Conservation (phyloP, 2,113 vertebrate species). For the Eulacestoma nigropectus region DNA sequence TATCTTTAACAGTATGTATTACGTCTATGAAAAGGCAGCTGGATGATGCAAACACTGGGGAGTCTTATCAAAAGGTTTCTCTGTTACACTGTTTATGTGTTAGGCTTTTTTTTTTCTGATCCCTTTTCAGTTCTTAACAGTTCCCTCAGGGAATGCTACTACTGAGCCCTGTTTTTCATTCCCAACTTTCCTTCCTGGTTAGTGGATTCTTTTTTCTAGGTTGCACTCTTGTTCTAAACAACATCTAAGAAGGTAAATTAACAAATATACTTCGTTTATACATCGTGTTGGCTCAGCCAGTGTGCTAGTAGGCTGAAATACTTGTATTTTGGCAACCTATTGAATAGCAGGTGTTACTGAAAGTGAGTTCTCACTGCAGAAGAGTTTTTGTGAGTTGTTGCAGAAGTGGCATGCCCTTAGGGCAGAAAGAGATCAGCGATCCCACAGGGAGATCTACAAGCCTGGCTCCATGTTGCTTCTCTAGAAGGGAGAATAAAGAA, state of each 20-base stretch:
- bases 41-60: not conserved
- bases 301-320: not conserved
- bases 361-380: not conserved
- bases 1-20: not conserved
- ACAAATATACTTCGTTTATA: not conserved
- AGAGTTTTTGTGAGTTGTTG: not conserved
- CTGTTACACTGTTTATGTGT: not conserved
- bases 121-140: not conserved
- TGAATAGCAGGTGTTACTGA: not conserved
- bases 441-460: not conserved
- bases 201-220: not conserved
- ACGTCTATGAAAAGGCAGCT: not conserved
- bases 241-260: not conserved
- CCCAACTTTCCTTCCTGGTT: not conserved
- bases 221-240: not conserved
- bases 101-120: not conserved
- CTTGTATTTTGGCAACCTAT: not conserved
- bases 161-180: not conserved
- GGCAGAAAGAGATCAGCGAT: not conserved
- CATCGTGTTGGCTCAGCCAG: not conserved
- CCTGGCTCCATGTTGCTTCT: not conserved
- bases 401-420: not conserved
- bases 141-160: not conserved
- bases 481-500: not conserved
- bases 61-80: not conserved